These are phyloP conservation scores for Argyresthia albistria DNA, from an alignment of 2,888 invertebrate species.

Conservation along the genomic window DNA sequence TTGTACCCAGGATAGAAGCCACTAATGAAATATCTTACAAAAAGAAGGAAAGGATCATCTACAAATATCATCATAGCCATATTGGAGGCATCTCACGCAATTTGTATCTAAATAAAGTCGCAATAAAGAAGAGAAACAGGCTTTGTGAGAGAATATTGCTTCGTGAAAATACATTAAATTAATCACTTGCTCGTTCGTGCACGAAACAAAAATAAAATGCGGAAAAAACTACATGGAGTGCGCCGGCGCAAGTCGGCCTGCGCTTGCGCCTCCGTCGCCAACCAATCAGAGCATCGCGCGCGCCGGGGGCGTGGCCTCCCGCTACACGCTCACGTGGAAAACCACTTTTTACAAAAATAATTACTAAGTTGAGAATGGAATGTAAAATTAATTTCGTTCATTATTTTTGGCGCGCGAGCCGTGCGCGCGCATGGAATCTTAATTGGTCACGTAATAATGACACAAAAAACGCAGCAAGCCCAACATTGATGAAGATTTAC, in stretches of 20 bases:
- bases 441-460: slow-evolving; percentile 13
- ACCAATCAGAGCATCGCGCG: slow-evolving; percentile 29
- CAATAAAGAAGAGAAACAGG: slow-evolving; percentile 24
- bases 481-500: slow-evolving; percentile 3
- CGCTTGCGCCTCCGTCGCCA: slow-evolving; percentile 9
- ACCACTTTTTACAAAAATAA: slow-evolving; percentile 40
- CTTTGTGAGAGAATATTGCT: slow-evolving; percentile 45
- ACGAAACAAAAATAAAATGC: slow-evolving; percentile 28
- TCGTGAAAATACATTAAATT: slow-evolving; percentile 60
- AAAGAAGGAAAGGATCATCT: too few species aligned
- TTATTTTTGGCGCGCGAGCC: slow-evolving; percentile 26
- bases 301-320: slow-evolving; percentile 26
- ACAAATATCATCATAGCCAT: too few species aligned
- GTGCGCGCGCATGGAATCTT: slow-evolving; percentile 6
- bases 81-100: neutral
- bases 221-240: slow-evolving; percentile 30
- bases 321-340: slow-evolving; percentile 20
- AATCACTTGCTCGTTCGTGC: slow-evolving; percentile 48
- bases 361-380: slow-evolving; percentile 31
- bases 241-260: slow-evolving; percentile 25
- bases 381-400: slow-evolving; percentile 49
- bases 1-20: too few species aligned
- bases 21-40: too few species aligned
- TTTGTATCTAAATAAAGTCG: slow-evolving; percentile 1
- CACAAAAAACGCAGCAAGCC: neutral